Base-by-base conservation (phyloP, 2,113 vertebrate genomes). In the Aegithalos caudatus region DNA sequence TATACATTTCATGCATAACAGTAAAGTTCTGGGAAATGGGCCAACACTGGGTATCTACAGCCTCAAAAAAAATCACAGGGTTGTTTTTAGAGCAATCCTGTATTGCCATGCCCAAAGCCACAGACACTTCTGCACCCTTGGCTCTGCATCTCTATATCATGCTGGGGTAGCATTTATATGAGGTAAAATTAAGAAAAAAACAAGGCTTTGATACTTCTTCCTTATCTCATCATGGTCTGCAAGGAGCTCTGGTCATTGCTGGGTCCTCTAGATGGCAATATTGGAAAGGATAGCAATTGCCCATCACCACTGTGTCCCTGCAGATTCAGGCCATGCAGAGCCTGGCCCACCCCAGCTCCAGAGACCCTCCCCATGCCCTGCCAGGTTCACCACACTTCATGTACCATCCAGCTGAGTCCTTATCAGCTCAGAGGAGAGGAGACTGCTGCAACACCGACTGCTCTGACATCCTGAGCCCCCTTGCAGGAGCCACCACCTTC, bases 231-330 rank as follows among this genome's bases (percentile, higher is more conserved):
- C 7, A 1, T 35, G 53, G 61, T 58, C 83, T 60, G 37, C 45
- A 53, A 65, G 58, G 50, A 86, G 27, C 54, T 93, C 81, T 79
- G 53, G 81, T 95, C 94, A 78, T 95, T 65, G 40, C 91, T 50
- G 50, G 93, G 70, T 61, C 94, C 96, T 95, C 94, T 97, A 97
- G 96, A 91, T 96, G 96, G 96, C 95, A 96, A 96, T 95, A 88
- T 97, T 95, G 91, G 90, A 77, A 94, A 97, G 87, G 87, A 57
- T 84, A 91, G 81, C n/a, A 20, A 2, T 9, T 69, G 81, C 66
- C 87, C 71, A 51, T 37, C 54, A 21, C 35, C 0, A 0, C 44
- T 0, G 1, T 9, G 51, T 42, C 51, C 57, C 29, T 72, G 44
- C 66, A 60, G 45, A 53, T 45, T 1, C 2, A 1, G 60, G 35